A percentile compares a stretch with the other conserved stretches of the same genome.
Conservation (phyloP, 2,888 invertebrate genomes). For the Stenodera caucasica region DNA sequence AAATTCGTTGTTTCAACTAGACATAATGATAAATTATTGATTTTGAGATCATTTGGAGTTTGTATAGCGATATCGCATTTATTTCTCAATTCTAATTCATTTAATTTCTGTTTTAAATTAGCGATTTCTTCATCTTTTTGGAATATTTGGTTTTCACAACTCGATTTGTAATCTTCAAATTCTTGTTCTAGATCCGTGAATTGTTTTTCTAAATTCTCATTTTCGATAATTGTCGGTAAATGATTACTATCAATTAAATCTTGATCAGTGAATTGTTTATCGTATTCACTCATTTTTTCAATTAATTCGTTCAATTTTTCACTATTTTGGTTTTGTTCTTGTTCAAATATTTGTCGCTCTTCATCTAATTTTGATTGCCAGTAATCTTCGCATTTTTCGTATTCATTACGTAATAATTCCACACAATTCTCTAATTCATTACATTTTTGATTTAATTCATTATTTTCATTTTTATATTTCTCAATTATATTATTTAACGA, state of each 20-base stretch:
- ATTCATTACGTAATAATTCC: constrained; percentile 74
- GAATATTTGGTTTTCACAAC: constrained; percentile 59
- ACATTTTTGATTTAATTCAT: constrained; percentile 57
- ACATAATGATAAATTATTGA: constrained; percentile 48
- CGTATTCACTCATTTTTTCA: constrained; percentile 77
- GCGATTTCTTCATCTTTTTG: constrained; percentile 62
- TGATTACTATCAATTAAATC: constrained; percentile 53
- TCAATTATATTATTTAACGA: constrained; percentile 40
- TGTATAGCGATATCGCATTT: background rate
- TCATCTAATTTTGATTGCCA: constrained; percentile 79
- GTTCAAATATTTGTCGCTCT: constrained; percentile 73
- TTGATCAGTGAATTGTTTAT: constrained; percentile 68
- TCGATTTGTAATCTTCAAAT: constrained; percentile 62
- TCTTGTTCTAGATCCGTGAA: constrained; percentile 73
- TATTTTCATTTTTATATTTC: constrained; percentile 54
- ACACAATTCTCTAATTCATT: constrained; percentile 73
- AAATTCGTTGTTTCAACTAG: constrained; percentile 51
- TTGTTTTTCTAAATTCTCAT: constrained; percentile 70
- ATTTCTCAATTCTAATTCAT: constrained; percentile 48
- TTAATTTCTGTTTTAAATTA: constrained; percentile 58
- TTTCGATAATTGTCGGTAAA: constrained; percentile 77
- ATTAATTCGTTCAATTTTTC: constrained; percentile 75
- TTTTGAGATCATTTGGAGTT: constrained; percentile 30
- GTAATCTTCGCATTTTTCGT: constrained; percentile 85
- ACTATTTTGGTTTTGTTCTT: constrained; percentile 74